phyloP scores from a whole-genome alignment of 2,888 invertebrate genomes.

The Orchesellides sinensis region DNA sequence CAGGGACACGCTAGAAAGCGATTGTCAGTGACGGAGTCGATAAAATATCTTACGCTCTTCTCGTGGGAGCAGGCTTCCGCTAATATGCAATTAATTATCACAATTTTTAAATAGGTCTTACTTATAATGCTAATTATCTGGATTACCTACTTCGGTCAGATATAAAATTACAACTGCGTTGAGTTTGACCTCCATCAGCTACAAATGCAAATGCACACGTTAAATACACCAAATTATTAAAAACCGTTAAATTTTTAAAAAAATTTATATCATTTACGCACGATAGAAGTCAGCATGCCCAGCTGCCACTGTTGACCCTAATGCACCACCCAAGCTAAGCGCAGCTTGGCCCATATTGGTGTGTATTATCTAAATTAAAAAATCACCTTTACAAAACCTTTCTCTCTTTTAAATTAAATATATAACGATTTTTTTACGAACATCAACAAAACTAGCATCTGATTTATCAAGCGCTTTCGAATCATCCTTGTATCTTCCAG shows the following conservation, averaged over 20 bases:
- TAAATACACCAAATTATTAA: neutral
- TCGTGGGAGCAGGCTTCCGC: neutral
- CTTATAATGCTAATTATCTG: neutral
- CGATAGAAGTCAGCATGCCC: neutral
- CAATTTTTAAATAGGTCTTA: neutral
- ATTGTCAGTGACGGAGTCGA: neutral
- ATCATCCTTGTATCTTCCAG: neutral
- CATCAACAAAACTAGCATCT: conserved; percentile 1
- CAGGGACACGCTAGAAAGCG: neutral
- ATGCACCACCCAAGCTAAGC: neutral
- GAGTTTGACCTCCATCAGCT: neutral
- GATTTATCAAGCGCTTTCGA: neutral
- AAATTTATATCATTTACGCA: neutral
- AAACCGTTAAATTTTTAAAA: neutral
- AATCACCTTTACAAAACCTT: neutral
- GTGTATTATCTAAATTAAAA: neutral
- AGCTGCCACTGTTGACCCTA: neutral
- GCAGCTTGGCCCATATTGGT: neutral
- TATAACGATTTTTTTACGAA: neutral
- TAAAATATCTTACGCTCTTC: neutral
- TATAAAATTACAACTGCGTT: neutral
- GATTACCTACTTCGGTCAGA: neutral
- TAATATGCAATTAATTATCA: neutral
- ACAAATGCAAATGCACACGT: neutral
- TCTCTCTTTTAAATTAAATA: no score